phyloP scores from a whole-genome alignment of 1,140 invertebrate species.

The Eumeta japonica region DNA sequence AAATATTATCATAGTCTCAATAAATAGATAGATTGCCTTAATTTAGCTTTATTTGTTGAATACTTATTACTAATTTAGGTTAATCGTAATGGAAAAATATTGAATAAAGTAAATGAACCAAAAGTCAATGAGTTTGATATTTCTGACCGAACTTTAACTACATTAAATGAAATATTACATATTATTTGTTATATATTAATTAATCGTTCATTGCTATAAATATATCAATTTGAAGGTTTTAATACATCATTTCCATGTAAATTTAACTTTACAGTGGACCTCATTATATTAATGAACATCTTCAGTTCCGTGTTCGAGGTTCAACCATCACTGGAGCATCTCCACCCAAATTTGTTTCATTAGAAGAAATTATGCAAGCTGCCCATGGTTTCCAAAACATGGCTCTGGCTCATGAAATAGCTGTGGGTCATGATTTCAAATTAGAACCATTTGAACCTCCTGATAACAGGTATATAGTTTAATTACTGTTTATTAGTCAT shows the following conservation, averaged over 20 bases:
- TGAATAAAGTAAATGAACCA: too few species aligned
- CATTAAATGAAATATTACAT: background rate
- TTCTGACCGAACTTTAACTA: too few species aligned
- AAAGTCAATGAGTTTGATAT: too few species aligned
- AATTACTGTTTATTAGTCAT: background rate
- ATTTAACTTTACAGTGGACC: constrained; percentile 2
- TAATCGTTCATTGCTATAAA: constrained; percentile 3
- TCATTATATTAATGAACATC: constrained; percentile 40
- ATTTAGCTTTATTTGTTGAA: background rate
- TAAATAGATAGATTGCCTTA: constrained; percentile 4
- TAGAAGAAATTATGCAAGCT: constrained; percentile 88
- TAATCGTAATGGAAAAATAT: too few species aligned
- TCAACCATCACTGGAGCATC: constrained; percentile 65
- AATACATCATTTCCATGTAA: background rate
- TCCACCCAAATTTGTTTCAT: constrained; percentile 83
- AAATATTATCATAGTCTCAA: too few species aligned
- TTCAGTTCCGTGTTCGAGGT: constrained; percentile 48
- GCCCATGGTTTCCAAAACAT: constrained; percentile 89
- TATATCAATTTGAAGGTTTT: background rate
- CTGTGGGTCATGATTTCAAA: constrained; percentile 88
- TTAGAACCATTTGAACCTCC: constrained; percentile 78
- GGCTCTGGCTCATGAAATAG: constrained; percentile 93
- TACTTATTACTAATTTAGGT: too few species aligned
- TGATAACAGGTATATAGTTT: constrained; percentile 64
- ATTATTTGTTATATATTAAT: constrained; percentile 6